phyloP scores from a whole-genome alignment of 2,113 vertebrate genomes.

The Grantiella picta region DNA sequence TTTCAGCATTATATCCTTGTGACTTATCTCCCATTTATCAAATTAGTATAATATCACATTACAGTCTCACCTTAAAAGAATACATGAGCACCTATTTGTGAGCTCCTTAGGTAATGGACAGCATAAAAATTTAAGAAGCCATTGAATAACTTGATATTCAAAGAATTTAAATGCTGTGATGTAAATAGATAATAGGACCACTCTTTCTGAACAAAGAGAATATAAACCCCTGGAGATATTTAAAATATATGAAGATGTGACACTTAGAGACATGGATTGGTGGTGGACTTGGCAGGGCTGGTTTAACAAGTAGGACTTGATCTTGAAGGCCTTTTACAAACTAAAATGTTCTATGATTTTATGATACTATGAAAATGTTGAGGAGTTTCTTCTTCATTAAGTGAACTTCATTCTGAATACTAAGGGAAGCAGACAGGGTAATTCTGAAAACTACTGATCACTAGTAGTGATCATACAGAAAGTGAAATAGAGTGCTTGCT shows the following conservation, averaged over 20 bases:
- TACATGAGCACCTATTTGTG: not conserved
- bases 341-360: not conserved
- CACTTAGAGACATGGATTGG: not conserved
- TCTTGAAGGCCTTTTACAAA: not conserved
- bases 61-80: not conserved
- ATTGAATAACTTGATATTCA: not conserved
- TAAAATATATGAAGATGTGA: not conserved
- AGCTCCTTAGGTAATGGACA: not conserved
- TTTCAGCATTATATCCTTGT: not conserved
- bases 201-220: not conserved
- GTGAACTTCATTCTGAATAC: not conserved
- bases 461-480: not conserved
- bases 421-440: not conserved
- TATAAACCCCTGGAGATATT: not conserved
- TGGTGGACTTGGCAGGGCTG: not conserved
- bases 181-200: not conserved
- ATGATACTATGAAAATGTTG: not conserved
- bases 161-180: not conserved
- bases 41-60: not conserved
- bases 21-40: not conserved
- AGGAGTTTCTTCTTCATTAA: not conserved
- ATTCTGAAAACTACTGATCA: not conserved
- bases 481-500: not conserved
- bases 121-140: not conserved
- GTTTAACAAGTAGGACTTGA: not conserved